Evolutionary conservation across 2,888 invertebrate species (phyloP).

Genomic region (Rugalucina vietnamica): DNA sequence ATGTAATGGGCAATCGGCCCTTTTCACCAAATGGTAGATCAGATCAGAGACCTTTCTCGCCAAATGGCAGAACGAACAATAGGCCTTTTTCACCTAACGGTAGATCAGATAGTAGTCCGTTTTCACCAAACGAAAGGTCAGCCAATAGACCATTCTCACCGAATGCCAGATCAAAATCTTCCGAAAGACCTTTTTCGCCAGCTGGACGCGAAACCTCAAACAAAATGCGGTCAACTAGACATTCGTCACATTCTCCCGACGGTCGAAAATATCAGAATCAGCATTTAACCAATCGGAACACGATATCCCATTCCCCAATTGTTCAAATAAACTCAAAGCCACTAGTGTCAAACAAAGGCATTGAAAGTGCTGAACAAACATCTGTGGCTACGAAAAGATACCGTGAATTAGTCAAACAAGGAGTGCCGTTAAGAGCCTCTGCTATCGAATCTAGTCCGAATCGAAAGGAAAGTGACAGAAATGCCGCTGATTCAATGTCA

Average conservation of each 20-base stretch:
- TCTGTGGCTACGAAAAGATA: conserved; percentile 68
- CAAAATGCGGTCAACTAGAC: background rate
- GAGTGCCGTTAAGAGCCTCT: conserved; percentile 76
- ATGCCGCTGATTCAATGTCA: conserved; percentile 29
- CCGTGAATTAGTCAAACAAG: conserved; percentile 72
- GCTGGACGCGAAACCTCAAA: background rate
- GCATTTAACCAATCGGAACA: too few relatives aligned
- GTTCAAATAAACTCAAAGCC: background rate
- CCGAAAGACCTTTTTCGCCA: conserved; percentile 8
- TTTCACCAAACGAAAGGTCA: background rate
- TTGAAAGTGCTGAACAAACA: background rate
- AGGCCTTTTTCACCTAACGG: background rate
- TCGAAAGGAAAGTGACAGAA: conserved; percentile 13
- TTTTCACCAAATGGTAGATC: background rate
- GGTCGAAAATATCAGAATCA: too few relatives aligned
- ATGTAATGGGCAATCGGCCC: too few relatives aligned
- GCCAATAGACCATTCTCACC: conserved; percentile 23
- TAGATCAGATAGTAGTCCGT: background rate
- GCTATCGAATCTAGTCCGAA: conserved; percentile 64
- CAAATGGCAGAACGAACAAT: background rate
- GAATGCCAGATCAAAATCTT: background rate
- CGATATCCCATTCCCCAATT: background rate
- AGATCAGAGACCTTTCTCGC: conserved; percentile 16
- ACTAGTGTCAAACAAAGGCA: background rate
- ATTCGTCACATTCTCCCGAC: too few relatives aligned